These are phyloP conservation scores for Cryptoprocta ferox DNA, from an alignment of 2,797 vertebrate species.

Conservation along the genomic window DNA sequence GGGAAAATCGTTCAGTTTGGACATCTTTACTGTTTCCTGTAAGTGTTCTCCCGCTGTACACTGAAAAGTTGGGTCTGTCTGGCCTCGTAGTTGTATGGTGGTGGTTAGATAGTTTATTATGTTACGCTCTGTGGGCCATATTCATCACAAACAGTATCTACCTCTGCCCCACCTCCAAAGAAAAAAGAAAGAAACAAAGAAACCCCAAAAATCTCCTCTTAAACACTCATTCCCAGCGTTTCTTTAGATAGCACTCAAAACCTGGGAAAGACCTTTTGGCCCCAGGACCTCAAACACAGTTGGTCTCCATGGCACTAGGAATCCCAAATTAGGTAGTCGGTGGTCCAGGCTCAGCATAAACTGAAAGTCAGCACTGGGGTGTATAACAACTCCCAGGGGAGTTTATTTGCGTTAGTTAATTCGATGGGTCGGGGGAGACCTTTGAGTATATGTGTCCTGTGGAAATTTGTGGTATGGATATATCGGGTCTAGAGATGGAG, in stretches of 20 bases:
- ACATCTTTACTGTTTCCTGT: not conserved
- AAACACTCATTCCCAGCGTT: not conserved
- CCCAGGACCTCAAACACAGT: not conserved
- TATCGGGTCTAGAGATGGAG: not conserved
- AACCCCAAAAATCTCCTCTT: not conserved
- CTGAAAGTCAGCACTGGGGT: not conserved
- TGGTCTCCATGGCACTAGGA: not conserved
- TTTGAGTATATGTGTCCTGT: not conserved
- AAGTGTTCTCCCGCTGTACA: not conserved
- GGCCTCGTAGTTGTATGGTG: not conserved
- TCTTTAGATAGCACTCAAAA: constrained; percentile 9
- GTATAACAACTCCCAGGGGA: not conserved
- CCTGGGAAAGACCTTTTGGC: not conserved
- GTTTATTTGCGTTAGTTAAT: not conserved
- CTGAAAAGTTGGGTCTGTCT: not conserved
- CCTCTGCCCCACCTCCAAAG: not conserved
- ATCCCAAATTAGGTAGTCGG: not conserved
- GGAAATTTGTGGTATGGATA: not conserved
- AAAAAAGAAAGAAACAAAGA: not conserved
- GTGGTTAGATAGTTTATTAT: not conserved
- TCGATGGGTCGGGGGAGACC: not conserved
- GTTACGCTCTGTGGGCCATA: not conserved
- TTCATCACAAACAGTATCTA: not conserved
- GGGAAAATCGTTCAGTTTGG: not conserved
- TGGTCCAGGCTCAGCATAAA: not conserved